Percentiles rank a stretch among this genome's conserved stretches.
phyloP scores from a whole-genome alignment of 2,797 vertebrate genomes.

The Clarias platycephalus region DNA sequence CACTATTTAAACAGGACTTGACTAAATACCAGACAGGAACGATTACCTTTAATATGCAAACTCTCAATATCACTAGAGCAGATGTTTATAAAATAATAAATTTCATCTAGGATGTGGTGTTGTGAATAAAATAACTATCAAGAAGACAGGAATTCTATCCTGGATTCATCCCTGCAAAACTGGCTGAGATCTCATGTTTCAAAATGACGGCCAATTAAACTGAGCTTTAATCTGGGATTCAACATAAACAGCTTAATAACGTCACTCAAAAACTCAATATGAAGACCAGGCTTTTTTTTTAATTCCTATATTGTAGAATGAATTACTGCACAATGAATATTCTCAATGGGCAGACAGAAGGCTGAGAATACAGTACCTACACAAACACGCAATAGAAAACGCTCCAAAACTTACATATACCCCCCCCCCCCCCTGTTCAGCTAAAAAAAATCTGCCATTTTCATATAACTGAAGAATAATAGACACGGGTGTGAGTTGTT shows the following conservation, averaged over 20 bases:
- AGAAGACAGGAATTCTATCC: conserved; percentile 3
- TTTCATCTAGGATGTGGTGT: conserved; percentile 1
- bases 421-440: not conserved
- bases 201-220: conserved; percentile 11
- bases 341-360: not conserved
- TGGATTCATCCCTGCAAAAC: not conserved
- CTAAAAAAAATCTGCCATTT: not conserved
- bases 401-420: not conserved
- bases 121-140: conserved; percentile 1
- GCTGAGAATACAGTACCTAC: not conserved
- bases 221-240: conserved; percentile 5
- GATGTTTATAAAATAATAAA: not conserved
- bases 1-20: conserved; percentile 36
- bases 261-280: not conserved
- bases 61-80: conserved; percentile 7
- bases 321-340: not conserved
- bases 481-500: not conserved
- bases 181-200: not conserved
- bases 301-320: not conserved
- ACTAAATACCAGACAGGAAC: conserved; percentile 39
- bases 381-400: not conserved
- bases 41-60: conserved; percentile 30
- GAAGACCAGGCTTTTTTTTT: not conserved
- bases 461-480: not conserved
- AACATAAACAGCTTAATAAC: not conserved